Evolutionary conservation across 1,140 invertebrate species (phyloP).

Genomic region (Nixonia krombeini): DNA sequence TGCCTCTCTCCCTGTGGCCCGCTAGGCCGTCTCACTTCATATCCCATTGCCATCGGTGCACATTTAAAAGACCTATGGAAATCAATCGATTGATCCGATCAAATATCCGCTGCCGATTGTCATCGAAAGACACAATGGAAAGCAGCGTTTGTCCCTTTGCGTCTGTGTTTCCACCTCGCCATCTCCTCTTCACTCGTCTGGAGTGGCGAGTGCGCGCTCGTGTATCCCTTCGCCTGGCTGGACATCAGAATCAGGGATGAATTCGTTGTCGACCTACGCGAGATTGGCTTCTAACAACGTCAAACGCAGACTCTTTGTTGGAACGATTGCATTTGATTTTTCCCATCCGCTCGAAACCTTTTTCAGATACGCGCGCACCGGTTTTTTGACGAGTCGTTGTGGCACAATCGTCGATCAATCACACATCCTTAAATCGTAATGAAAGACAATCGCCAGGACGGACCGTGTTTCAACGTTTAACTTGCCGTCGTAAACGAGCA

Average conservation of each 20-base stretch:
- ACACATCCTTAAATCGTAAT: neutral
- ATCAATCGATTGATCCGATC: conserved; percentile 66
- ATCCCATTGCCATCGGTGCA: conserved; percentile 20
- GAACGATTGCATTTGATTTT: conserved; percentile 17
- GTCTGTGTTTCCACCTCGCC: conserved; percentile 33
- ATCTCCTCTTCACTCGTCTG: conserved; percentile 31
- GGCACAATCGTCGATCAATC: neutral
- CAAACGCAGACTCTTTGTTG: conserved; percentile 47
- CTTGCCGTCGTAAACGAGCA: neutral
- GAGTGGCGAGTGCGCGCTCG: conserved; percentile 17
- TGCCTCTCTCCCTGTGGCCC: conserved; percentile 7
- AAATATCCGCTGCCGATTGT: conserved; percentile 63
- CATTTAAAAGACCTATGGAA: conserved; percentile 58
- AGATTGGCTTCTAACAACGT: conserved; percentile 33
- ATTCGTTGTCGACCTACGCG: conserved; percentile 26
- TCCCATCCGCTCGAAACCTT: neutral
- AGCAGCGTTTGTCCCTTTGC: conserved; percentile 37
- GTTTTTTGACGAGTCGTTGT: neutral
- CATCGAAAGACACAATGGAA: conserved; percentile 62
- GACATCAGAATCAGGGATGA: conserved; percentile 38
- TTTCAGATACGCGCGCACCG: neutral
- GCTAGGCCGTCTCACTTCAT: conserved; percentile 14
- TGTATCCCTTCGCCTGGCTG: conserved; percentile 33
- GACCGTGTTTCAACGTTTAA: neutral
- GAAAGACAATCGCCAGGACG: neutral